These are phyloP conservation scores for Elaphurus davidianus DNA, from an alignment of 2,113 vertebrate species.

Conservation along the genomic window DNA sequence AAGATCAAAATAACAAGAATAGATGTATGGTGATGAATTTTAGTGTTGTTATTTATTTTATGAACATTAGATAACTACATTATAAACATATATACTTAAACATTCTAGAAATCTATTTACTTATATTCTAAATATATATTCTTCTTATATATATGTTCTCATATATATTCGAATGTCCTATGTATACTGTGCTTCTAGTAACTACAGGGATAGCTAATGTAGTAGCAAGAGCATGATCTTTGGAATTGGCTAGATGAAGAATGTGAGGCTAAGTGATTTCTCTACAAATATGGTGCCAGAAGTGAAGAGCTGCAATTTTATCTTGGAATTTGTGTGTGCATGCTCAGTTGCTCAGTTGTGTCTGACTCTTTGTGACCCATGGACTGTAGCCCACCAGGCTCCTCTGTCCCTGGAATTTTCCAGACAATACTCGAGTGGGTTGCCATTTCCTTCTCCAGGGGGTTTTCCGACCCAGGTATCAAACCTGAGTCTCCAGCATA, in stretches of 20 bases:
- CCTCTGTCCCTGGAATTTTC: not conserved
- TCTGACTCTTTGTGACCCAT: not conserved
- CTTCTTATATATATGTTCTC: not conserved
- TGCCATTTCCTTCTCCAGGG: not conserved
- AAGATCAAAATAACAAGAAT: not conserved
- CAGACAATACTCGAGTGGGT: not conserved
- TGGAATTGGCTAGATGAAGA: not conserved
- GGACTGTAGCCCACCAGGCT: not conserved
- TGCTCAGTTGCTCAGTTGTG: not conserved
- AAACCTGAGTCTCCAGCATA: not conserved
- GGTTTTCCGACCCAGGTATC: accelerated
- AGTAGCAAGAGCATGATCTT: not conserved
- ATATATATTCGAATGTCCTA: not conserved
- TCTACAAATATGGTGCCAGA: not conserved
- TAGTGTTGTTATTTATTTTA: not conserved
- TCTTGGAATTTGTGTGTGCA: not conserved
- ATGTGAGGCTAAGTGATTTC: not conserved
- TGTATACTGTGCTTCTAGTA: not conserved
- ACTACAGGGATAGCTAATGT: not conserved
- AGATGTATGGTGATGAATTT: not conserved
- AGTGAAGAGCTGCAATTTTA: not conserved
- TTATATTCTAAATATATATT: not conserved
- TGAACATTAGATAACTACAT: not conserved
- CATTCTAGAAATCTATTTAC: not conserved
- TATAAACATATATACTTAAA: not conserved